Evolutionary conservation across 2,888 invertebrate genomes (phyloP).

Genomic region (Apotomis betuletana): DNA sequence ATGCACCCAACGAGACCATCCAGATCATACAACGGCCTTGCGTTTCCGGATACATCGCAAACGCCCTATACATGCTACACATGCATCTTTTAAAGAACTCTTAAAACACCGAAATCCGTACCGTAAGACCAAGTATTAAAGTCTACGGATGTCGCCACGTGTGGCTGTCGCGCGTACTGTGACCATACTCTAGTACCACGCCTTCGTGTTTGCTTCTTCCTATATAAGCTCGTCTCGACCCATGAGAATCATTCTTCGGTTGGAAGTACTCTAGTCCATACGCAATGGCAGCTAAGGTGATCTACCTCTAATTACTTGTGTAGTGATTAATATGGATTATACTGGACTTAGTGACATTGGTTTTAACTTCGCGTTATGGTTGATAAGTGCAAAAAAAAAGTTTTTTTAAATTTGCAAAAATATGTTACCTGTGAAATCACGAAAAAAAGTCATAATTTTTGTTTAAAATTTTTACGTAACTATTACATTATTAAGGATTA

Average conservation of each 20-base stretch:
- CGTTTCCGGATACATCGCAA: slow-evolving; percentile 58
- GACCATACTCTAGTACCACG: slow-evolving; percentile 55
- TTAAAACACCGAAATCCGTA: slow-evolving; percentile 1
- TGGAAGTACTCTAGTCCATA: slow-evolving; percentile 65
- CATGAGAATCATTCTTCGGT: slow-evolving; percentile 72
- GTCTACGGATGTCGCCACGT: slow-evolving; percentile 1
- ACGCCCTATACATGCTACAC: slow-evolving; percentile 49
- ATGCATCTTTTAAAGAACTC: slow-evolving; percentile 59
- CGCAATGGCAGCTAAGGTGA: slow-evolving; percentile 80
- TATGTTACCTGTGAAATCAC: too few relatives aligned
- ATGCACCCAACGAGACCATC: slow-evolving; percentile 36
- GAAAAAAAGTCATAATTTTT: too few relatives aligned
- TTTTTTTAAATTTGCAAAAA: too few relatives aligned
- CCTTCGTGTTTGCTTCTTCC: slow-evolving; percentile 65
- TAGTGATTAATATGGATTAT: slow-evolving; percentile 42
- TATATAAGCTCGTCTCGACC: slow-evolving; percentile 71
- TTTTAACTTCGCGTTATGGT: not conserved
- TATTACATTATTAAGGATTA: too few relatives aligned
- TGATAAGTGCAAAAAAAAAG: too few relatives aligned
- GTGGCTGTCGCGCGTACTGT: not conserved
- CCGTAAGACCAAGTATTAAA: not conserved
- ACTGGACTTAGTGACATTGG: slow-evolving; percentile 19
- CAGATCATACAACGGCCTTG: slow-evolving; percentile 56
- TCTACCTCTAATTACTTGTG: slow-evolving; percentile 54
- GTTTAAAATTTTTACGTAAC: too few relatives aligned